A percentile compares a stretch with the other conserved stretches of the same genome.
These are phyloP conservation scores for Hyphantria cunea DNA, from an alignment of 1,140 invertebrate genomes.

Conservation along the genomic window DNA sequence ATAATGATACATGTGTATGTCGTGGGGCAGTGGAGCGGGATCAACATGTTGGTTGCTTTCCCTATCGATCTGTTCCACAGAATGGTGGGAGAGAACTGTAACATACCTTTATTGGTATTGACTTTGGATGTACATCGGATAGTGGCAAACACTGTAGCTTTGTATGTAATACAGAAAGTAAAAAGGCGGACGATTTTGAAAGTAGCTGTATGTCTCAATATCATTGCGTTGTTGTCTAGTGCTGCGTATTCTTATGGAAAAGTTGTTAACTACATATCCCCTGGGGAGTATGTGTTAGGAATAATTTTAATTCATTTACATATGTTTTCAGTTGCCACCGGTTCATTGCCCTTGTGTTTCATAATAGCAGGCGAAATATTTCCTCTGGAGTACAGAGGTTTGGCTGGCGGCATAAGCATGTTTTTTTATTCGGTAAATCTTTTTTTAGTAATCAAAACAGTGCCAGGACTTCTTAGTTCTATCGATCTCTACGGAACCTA, in stretches of 20 bases:
- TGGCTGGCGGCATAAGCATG: constrained; percentile 52
- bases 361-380: constrained; percentile 56
- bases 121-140: constrained; percentile 51
- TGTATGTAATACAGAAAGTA: constrained; percentile 51
- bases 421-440: constrained; percentile 49
- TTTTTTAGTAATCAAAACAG: constrained; percentile 53
- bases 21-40: constrained; percentile 47
- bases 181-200: constrained; percentile 49
- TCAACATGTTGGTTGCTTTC: constrained; percentile 48
- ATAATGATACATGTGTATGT: constrained; percentile 55
- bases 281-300: constrained; percentile 45
- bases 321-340: constrained; percentile 56
- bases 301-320: constrained; percentile 46
- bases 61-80: constrained; percentile 47
- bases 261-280: constrained; percentile 30
- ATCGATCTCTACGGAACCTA: constrained; percentile 49
- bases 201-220: constrained; percentile 40
- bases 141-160: constrained; percentile 44
- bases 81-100: constrained; percentile 38
- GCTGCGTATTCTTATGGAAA: constrained; percentile 46
- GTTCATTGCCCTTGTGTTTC: constrained; percentile 41
- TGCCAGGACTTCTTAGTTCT: constrained; percentile 41
- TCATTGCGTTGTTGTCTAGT: constrained; percentile 38
- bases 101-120: constrained; percentile 44
- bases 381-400: constrained; percentile 51